phyloP scores from a whole-genome alignment of 2,888 invertebrate genomes.

The Branchipolynoe longqiensis region DNA sequence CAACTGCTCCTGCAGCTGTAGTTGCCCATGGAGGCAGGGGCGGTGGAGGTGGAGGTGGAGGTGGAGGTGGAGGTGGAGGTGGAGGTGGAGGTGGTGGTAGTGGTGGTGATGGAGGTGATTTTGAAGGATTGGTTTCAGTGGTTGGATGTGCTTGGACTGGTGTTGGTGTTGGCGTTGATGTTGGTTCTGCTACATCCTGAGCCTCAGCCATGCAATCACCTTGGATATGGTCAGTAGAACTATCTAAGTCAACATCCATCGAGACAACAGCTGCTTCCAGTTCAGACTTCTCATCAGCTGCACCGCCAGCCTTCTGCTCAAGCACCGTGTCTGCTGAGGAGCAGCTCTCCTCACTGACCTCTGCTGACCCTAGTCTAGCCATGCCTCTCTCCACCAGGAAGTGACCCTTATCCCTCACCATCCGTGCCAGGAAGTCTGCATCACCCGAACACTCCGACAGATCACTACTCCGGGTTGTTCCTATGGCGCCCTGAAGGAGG shows the following conservation, averaged over 20 bases:
- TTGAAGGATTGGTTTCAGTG: neutral
- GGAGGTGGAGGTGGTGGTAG: neutral
- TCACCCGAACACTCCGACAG: neutral
- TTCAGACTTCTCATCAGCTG: neutral
- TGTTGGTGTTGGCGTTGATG: neutral
- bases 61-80: neutral
- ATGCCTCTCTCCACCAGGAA: neutral
- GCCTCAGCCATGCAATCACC: too few relatives aligned
- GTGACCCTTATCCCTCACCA: slow-evolving; percentile 23
- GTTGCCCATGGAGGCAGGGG: neutral
- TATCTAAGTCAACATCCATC: neutral
- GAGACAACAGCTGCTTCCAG: neutral
- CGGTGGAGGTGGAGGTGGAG: neutral
- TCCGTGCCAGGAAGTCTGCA: slow-evolving; percentile 5
- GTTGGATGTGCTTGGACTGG: neutral
- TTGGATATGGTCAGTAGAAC: neutral
- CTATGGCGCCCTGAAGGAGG: too few relatives aligned
- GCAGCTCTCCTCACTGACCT: neutral
- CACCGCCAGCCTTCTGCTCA: neutral
- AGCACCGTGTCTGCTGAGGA: neutral
- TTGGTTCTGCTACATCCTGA: neutral
- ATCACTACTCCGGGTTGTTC: neutral
- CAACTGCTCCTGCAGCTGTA: neutral
- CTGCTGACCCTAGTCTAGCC: neutral
- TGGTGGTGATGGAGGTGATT: neutral